phyloP scores from a whole-genome alignment of 1,140 invertebrate species.

The Chlorops oryzae region DNA sequence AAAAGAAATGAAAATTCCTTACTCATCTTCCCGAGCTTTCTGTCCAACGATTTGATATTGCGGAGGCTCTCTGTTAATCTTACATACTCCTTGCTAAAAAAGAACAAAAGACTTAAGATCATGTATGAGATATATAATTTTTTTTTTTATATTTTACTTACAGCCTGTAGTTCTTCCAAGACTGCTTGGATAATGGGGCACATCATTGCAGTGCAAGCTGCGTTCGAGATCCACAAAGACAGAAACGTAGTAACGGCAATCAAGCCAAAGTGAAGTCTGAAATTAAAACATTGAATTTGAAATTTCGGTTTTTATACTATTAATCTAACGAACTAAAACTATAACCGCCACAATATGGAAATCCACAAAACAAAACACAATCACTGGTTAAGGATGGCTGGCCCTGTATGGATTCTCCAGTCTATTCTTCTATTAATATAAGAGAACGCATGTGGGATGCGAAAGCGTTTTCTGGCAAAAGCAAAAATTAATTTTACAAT shows the following conservation, averaged over 20 bases:
- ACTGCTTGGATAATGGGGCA: slow-evolving; percentile 75
- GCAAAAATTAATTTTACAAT: too few species aligned
- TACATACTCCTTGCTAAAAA: slow-evolving; percentile 57
- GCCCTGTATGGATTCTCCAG: too few species aligned
- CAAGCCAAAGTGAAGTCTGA: slow-evolving; percentile 65
- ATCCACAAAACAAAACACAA: too few species aligned
- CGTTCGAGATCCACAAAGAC: slow-evolving; percentile 83
- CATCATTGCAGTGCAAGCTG: slow-evolving; percentile 80
- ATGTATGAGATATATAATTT: too few species aligned
- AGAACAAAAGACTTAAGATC: slow-evolving; percentile 3
- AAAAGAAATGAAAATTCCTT: too few species aligned
- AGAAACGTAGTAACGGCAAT: slow-evolving; percentile 73
- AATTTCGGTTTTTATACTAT: too few species aligned
- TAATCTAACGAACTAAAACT: too few species aligned
- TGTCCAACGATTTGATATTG: slow-evolving; percentile 46
- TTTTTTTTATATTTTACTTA: slow-evolving; percentile 33
- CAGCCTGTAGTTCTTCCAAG: slow-evolving; percentile 62
- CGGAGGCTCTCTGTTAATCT: slow-evolving; percentile 54
- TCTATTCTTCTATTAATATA: too few species aligned
- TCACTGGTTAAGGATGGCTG: too few species aligned
- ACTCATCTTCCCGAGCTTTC: slow-evolving; percentile 48
- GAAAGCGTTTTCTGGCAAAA: too few species aligned
- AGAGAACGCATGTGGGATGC: too few species aligned
- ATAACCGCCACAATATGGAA: too few species aligned
- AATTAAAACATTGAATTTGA: slow-evolving; percentile 21